Conservation (phyloP, 2,113 vertebrate species). For the Chlamydotis undulata region DNA sequence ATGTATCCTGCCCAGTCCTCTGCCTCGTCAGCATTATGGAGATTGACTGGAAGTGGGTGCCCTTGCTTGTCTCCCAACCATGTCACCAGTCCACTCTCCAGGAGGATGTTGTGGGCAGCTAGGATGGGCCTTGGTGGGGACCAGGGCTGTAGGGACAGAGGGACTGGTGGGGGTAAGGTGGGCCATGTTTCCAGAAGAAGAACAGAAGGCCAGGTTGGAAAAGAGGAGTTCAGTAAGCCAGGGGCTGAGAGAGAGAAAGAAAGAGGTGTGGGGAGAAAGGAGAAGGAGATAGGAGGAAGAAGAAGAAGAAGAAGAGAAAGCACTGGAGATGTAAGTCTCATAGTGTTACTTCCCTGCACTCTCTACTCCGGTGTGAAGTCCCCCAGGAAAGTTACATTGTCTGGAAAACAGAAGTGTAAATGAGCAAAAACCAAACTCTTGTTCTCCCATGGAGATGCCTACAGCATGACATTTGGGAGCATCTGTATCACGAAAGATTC, state of each 20-base stretch:
- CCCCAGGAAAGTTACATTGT: neutral
- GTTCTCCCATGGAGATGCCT: neutral
- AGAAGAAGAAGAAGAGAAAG: neutral
- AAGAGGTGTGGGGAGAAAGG: neutral
- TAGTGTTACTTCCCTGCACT: neutral
- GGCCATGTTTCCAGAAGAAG: neutral
- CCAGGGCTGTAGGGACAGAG: neutral
- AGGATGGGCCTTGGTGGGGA: neutral
- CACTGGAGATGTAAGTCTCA: neutral
- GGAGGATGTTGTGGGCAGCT: neutral
- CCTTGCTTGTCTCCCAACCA: neutral
- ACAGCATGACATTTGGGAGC: neutral
- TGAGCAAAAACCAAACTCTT: neutral
- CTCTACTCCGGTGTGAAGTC: neutral
- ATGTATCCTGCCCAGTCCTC: neutral
- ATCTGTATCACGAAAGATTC: neutral
- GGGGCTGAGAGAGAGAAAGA: neutral
- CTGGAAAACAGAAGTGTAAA: neutral
- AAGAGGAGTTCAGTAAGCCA: neutral
- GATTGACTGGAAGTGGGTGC: neutral
- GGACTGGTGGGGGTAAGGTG: neutral
- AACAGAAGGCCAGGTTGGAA: neutral
- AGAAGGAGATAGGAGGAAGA: neutral
- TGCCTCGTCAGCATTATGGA: neutral
- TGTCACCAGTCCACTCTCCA: neutral